phyloP scores from a whole-genome alignment of 2,797 vertebrate genomes.

The Typhlichthys eigenmanni region DNA sequence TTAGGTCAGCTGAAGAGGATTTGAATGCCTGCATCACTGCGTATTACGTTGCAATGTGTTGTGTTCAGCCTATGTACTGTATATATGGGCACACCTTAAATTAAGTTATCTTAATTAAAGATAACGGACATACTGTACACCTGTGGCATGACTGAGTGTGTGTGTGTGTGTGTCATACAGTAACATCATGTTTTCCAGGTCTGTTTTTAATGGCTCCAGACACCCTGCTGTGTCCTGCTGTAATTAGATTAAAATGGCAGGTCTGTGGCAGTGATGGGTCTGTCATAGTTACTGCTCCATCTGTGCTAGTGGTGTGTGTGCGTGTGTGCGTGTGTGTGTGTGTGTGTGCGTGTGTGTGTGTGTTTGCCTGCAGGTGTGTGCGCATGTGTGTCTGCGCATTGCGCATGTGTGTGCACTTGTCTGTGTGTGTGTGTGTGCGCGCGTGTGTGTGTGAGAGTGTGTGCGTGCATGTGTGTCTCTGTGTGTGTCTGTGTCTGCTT shows the following conservation, averaged over 20 bases:
- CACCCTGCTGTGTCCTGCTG: slow-evolving; percentile 56
- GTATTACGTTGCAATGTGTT: background rate
- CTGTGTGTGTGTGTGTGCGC: slow-evolving; percentile 5
- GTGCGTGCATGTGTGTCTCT: too few species aligned
- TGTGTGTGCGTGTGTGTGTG: slow-evolving; percentile 5
- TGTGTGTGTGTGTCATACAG: slow-evolving; percentile 3
- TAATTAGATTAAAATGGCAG: slow-evolving; percentile 70
- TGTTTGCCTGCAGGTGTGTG: background rate
- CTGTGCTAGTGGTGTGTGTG: background rate
- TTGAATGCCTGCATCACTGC: background rate
- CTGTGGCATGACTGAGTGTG: background rate
- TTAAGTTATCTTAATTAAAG: too few species aligned
- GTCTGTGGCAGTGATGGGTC: slow-evolving; percentile 8
- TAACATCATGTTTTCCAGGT: slow-evolving; percentile 40
- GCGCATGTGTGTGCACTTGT: background rate
- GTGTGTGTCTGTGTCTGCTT: background rate
- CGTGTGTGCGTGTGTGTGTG: slow-evolving; percentile 4
- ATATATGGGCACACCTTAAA: too few species aligned
- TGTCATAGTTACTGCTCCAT: slow-evolving; percentile 1
- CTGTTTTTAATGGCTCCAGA: slow-evolving; percentile 55
- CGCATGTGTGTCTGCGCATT: background rate
- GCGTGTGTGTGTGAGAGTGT: background rate
- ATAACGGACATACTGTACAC: background rate
- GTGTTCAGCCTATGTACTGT: background rate
- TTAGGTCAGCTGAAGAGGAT: slow-evolving; percentile 17